Conservation (phyloP, 2,797 vertebrate genomes). For the Phalanger gymnotis region DNA sequence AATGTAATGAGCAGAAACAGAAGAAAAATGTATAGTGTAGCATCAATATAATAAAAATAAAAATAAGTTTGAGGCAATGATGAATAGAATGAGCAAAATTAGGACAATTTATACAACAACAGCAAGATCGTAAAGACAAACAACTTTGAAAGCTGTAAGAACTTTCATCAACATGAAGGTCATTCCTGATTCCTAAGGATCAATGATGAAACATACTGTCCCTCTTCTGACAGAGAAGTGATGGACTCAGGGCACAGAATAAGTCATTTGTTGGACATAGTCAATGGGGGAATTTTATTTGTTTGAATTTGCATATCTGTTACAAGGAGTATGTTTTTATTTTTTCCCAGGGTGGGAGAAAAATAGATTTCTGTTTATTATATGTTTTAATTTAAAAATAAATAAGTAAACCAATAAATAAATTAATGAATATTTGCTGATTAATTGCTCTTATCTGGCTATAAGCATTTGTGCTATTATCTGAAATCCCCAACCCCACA, state of each 20-base stretch:
- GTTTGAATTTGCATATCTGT: neutral
- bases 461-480: slow-evolving; percentile 2
- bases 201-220: neutral
- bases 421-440: neutral
- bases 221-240: neutral
- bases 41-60: neutral
- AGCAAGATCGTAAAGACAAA: neutral
- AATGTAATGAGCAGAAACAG: neutral
- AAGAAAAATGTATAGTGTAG: neutral
- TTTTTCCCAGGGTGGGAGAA: neutral
- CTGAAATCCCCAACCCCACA: slow-evolving; percentile 22
- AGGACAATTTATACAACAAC: neutral
- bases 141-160: neutral
- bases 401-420: neutral
- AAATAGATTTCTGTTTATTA: neutral
- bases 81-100: neutral
- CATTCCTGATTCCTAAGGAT: neutral
- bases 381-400: neutral
- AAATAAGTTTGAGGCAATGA: neutral
- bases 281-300: neutral
- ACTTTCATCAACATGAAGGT: neutral
- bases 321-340: neutral
- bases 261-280: neutral
- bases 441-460: neutral
- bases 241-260: neutral